phyloP scores from a whole-genome alignment of 2,113 vertebrate species.

The Paradisaea rubra region DNA sequence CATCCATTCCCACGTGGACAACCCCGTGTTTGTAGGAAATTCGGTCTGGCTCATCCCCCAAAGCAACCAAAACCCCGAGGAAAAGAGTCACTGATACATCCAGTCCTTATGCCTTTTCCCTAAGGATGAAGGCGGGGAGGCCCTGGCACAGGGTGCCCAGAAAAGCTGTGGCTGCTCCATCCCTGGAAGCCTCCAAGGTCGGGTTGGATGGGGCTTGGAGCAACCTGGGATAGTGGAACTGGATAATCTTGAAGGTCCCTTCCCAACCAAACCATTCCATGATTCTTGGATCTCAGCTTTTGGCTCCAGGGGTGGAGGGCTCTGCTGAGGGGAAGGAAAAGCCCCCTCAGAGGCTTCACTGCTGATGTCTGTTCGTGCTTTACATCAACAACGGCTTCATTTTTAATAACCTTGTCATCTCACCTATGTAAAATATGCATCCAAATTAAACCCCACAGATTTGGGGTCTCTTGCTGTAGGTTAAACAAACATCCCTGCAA shows the following conservation, averaged over 20 bases:
- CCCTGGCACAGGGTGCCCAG: not conserved
- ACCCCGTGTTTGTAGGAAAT: fast-evolving
- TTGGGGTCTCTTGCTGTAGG: not conserved
- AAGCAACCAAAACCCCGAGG: not conserved
- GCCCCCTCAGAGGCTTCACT: not conserved
- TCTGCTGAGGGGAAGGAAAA: not conserved
- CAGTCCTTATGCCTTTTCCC: fast-evolving
- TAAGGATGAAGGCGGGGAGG: not conserved
- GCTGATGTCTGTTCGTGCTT: not conserved
- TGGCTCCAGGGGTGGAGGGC: not conserved
- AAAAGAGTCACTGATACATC: fast-evolving
- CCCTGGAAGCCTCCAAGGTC: not conserved
- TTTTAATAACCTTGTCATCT: constrained; percentile 29
- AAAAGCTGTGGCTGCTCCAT: not conserved
- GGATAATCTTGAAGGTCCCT: not conserved
- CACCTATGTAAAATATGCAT: not conserved
- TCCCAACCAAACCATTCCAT: not conserved
- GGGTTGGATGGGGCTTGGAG: not conserved
- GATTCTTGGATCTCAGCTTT: not conserved
- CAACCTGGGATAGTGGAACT: fast-evolving
- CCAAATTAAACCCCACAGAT: not conserved
- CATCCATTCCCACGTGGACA: fast-evolving
- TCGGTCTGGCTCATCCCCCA: not conserved
- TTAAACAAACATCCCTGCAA: constrained; percentile 3
- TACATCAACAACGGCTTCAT: not conserved